These are phyloP conservation scores for Tortricodes alternella DNA, from an alignment of 2,888 invertebrate species.

Conservation along the genomic window DNA sequence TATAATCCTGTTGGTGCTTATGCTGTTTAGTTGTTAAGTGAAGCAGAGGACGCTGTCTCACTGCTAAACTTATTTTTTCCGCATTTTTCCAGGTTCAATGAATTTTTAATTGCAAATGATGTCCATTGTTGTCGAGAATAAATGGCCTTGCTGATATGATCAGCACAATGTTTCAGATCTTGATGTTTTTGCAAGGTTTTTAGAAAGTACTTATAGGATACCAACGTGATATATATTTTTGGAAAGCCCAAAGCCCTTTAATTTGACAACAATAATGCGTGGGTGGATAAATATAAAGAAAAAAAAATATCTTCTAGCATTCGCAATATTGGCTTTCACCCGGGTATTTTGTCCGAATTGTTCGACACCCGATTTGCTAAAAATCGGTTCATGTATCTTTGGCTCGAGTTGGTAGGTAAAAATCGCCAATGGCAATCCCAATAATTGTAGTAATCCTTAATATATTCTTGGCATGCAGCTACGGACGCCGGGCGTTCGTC, in stretches of 20 bases:
- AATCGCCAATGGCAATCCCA: neutral
- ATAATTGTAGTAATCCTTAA: neutral
- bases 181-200: neutral
- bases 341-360: too few species aligned
- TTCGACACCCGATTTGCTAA: too few species aligned
- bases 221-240: too few species aligned
- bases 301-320: too few species aligned
- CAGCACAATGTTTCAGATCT: neutral
- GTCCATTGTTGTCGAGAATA: conserved; percentile 2
- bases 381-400: too few species aligned
- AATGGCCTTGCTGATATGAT: neutral
- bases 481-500: conserved; percentile 22
- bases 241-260: too few species aligned
- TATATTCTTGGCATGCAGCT: conserved; percentile 17
- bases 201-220: too few species aligned
- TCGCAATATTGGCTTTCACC: too few species aligned
- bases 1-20: neutral
- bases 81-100: conserved; percentile 14
- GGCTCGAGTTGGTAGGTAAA: too few species aligned
- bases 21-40: neutral
- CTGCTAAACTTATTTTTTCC: conserved; percentile 14
- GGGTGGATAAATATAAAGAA: too few species aligned
- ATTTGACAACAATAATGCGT: too few species aligned
- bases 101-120: conserved; percentile 15
- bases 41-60: neutral